Base-by-base conservation (phyloP, 2,888 invertebrate genomes). In the Orgyia antiqua region DNA sequence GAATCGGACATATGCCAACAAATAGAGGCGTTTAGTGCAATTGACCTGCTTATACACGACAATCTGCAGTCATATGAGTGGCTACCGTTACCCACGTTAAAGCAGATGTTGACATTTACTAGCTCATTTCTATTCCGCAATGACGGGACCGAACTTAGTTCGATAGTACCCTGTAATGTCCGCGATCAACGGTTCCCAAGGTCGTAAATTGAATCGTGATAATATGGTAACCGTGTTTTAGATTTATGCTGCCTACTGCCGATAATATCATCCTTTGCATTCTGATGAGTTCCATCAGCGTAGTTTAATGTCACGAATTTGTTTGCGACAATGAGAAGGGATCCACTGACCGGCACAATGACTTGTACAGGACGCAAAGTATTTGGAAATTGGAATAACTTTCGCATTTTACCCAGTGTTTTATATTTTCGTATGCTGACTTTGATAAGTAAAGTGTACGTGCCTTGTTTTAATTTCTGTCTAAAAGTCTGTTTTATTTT, bases 191-290 rank as follows among this genome's bases (percentile, higher is more conserved):
- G 42, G 57, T 71, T 74, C 71, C 66, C 71, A 75, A 63, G 68
- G 58, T 52, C 57, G 50, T 66, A 64, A 66, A 68, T 54, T 55
- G 62, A 68, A 63, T 64, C 62, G 64, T 68, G 61, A 62, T 67
- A 66, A 68, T 69, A 72, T 67, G 61, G 62, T 58, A 59, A 65
- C 58, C 56, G 60, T 66, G 68, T 59, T 64, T 65, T 58, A 63
- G 68, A 66, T 62, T 64, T 63, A 60, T 52, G 52, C 57, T 54
- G 53, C 53, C 48, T 51, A 50, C 58, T 63, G 58, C 48, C 53
- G 58, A 68, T 75, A 67, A 70, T 71, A 67, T 63, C 65, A 67
- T 68, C 60, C 61, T 68, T 59, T 70, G 71, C 62, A 73, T 74
- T 65, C 59, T 63, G 63, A 72, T 73, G 58, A 46, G 44, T 49